Conservation (phyloP, 2,888 invertebrate genomes). For the Leistus spinibarbis region DNA sequence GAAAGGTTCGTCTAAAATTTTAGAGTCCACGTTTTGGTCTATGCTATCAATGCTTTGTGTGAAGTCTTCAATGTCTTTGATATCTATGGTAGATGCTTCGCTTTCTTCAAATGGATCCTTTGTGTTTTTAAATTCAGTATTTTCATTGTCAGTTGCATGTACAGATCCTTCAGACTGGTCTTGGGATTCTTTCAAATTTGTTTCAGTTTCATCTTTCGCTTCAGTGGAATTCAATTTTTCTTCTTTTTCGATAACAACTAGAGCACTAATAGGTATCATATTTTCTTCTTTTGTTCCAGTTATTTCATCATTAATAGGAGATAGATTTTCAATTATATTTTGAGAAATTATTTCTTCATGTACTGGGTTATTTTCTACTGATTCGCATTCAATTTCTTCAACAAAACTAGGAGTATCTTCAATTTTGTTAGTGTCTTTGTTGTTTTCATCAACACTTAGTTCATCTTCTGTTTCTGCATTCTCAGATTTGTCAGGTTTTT, state of each 20-base stretch:
- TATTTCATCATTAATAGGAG: neutral
- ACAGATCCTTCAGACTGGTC: neutral
- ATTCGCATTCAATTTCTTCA: neutral
- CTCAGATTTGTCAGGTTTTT: no score
- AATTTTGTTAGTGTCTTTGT: neutral
- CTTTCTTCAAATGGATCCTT: neutral
- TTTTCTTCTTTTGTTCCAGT: no score
- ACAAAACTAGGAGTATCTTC: neutral
- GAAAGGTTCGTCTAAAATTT: neutral
- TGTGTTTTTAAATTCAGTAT: neutral
- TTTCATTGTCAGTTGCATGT: constrained; percentile 12
- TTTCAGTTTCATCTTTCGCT: constrained; percentile 1
- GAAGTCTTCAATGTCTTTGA: neutral
- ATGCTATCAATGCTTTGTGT: neutral
- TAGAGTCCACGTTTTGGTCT: neutral
- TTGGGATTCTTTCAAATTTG: neutral
- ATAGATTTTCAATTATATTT: neutral
- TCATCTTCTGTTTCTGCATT: neutral
- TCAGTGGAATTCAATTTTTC: neutral
- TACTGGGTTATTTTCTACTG: neutral
- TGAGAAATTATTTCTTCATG: neutral
- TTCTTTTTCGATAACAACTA: neutral
- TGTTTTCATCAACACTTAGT: neutral
- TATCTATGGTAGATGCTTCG: constrained; percentile 2
- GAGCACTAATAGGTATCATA: neutral